phyloP scores from a whole-genome alignment of 2,113 vertebrate species.

The Sminthopsis crassicaudata region DNA sequence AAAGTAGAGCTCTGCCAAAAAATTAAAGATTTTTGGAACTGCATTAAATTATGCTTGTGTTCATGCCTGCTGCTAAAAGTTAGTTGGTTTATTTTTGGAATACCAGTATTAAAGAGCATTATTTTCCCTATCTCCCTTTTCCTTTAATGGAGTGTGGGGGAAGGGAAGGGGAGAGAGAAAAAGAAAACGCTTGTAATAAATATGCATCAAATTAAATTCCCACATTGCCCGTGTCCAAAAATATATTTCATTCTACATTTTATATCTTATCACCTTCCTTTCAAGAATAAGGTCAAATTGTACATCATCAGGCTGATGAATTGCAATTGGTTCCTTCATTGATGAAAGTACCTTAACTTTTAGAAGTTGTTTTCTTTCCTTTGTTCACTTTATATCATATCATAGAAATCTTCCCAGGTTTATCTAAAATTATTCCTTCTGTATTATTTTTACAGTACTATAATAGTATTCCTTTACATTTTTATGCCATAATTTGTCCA shows the following conservation, averaged over 20 bases:
- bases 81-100: neutral
- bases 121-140: neutral
- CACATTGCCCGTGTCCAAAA: neutral
- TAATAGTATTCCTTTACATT: neutral
- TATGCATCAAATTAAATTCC: neutral
- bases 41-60: neutral
- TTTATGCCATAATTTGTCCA: neutral
- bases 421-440: neutral
- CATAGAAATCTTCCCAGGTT: neutral
- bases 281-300: neutral
- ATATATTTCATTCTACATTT: neutral
- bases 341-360: neutral
- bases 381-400: neutral
- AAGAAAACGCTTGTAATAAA: neutral
- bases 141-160: neutral
- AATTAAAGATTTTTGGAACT: neutral
- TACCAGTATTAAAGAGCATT: neutral
- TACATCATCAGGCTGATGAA: neutral
- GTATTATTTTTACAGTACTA: neutral
- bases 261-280: neutral
- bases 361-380: neutral
- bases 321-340: neutral
- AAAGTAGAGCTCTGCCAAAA: neutral
- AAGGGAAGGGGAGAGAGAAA: neutral
- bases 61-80: neutral